phyloP scores from a whole-genome alignment of 1,140 invertebrate species.

The Sitophilus oryzae region DNA sequence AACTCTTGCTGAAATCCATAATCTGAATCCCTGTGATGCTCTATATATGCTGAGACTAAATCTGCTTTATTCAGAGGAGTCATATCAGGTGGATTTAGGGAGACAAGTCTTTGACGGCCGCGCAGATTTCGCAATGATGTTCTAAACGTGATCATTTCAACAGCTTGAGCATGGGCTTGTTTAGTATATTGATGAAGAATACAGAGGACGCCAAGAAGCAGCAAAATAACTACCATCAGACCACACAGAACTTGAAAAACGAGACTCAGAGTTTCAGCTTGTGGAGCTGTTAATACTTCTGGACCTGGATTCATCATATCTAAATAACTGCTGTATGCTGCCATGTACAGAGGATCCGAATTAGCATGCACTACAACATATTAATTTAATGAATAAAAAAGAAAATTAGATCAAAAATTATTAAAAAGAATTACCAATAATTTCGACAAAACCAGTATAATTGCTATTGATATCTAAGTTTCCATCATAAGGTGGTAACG shows the following conservation, averaged over 20 bases:
- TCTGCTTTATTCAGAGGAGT: conserved; percentile 69
- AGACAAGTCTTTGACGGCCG: conserved; percentile 59
- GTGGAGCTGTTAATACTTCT: conserved; percentile 40
- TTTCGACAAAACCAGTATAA: conserved; percentile 77
- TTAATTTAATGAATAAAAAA: no score
- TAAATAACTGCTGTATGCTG: conserved; percentile 55
- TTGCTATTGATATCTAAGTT: conserved; percentile 66
- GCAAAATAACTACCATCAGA: conserved; percentile 58
- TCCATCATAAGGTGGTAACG: conserved; percentile 56
- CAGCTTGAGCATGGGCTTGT: conserved; percentile 64
- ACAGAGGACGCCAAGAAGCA: conserved; percentile 62
- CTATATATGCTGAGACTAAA: conserved; percentile 66
- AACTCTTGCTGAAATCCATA: conserved; percentile 86
- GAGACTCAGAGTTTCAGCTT: conserved; percentile 40
- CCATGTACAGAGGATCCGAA: conserved; percentile 36
- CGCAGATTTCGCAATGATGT: conserved; percentile 56
- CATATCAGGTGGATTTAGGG: conserved; percentile 67
- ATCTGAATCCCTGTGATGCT: conserved; percentile 77
- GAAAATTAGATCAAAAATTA: not conserved
- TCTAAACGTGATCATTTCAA: conserved; percentile 67
- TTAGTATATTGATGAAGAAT: conserved; percentile 67
- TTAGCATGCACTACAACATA: conserved; percentile 31
- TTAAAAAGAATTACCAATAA: conserved; percentile 55
- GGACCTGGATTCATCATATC: conserved; percentile 50
- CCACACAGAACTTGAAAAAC: conserved; percentile 53